Evolutionary conservation across 2,797 vertebrate genomes (phyloP).

Genomic region (Buceros bicornis): DNA sequence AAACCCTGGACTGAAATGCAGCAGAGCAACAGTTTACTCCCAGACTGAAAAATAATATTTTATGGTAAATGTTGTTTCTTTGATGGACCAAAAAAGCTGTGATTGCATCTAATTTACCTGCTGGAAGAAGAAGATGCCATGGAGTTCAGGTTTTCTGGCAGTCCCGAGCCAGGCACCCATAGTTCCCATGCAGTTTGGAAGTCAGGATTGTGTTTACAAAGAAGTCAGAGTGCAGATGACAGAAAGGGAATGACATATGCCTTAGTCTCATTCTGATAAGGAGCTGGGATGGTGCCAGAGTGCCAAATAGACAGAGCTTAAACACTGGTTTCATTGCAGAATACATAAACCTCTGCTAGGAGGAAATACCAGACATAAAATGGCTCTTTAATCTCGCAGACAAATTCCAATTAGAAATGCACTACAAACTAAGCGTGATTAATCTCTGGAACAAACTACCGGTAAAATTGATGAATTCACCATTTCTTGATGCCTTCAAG

Average conservation of each 20-base stretch:
- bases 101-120: background rate
- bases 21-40: accelerated
- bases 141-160: background rate
- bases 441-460: constrained; percentile 45
- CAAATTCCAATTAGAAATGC: constrained; percentile 61
- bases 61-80: background rate
- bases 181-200: background rate
- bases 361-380: constrained; percentile 51
- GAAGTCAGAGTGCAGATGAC: background rate
- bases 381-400: constrained; percentile 32
- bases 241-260: background rate
- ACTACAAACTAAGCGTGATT: constrained; percentile 13
- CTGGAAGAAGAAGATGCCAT: background rate
- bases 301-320: constrained; percentile 16
- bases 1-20: background rate
- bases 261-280: background rate
- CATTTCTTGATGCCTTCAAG: background rate
- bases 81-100: accelerated
- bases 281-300: constrained; percentile 7
- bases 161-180: background rate
- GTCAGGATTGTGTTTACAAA: constrained; percentile 1
- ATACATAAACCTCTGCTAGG: constrained; percentile 35
- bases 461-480: constrained; percentile 28
- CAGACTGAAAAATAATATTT: background rate
- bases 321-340: constrained; percentile 21